Evolutionary conservation across 2,888 invertebrate species (phyloP), one percentile per base, ranked within the genome.

Genomic region (Deilephila elpenor): DNA sequence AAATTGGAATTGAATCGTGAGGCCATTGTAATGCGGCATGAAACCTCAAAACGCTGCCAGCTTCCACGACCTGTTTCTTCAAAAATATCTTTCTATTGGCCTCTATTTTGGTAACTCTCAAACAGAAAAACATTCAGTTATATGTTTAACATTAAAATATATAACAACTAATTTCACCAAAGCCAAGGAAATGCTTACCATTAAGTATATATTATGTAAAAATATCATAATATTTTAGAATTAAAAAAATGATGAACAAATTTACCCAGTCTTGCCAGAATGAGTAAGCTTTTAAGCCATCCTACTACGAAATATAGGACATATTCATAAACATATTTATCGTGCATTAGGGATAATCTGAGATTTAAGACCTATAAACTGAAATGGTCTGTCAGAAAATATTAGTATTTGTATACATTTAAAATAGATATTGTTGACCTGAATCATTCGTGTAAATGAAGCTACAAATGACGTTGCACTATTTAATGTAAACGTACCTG

Each of bases 401-500:
- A n/a, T n/a, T 5, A 56, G 5, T n/a, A 56, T 11, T 14, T 56
- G 19, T 5, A 17, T n/a, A 56, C n/a, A n/a, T 56, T 56, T n/a
- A 56, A 56, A 56, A 56, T 56, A 56, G 17, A 56, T 56, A 56
- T n/a, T 56, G 19, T 56, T 56, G 32, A 14, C 29, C 29, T 29
- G 6, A 61, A 61, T 61, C 29, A 6, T 61, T 14, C 61, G 17
- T 34, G 19, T 7, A 61, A 19, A 32, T 32, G 5, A 29, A 5
- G 29, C 32, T 19, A 14, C 7, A 61, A 32, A 29, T 61, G 8
- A 61, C 29, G 32, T 61, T 19, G 25, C 29, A 32, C 25, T 19
- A 29, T 61, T 56, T 29, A 25, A 67, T 71, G 71, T 70, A 59
- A 59, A 76, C 80, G 78, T 78, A 93, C 93, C 84, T 91, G 89